Conservation (phyloP, 53 echinoderm and acorn worm genomes). For the Mesocentrotus franciscanus region DNA sequence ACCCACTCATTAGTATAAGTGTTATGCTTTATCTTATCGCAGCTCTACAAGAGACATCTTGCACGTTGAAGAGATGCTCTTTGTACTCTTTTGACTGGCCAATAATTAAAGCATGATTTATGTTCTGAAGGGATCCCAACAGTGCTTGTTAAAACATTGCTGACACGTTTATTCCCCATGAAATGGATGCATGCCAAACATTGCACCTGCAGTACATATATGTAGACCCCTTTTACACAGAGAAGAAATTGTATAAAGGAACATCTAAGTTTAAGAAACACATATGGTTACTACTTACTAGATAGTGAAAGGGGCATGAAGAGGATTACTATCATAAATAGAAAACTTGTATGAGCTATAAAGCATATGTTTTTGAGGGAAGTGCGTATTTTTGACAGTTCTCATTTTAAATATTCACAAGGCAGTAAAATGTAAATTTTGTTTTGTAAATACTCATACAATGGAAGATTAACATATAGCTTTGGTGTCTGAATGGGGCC, state of each 20-base stretch:
- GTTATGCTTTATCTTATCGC: not conserved
- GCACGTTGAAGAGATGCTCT: not conserved
- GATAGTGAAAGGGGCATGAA: not conserved
- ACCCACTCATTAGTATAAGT: not conserved
- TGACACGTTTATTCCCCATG: conserved; percentile 35
- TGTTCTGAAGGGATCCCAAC: conserved; percentile 2
- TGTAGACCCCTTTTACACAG: not conserved
- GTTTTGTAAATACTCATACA: not conserved
- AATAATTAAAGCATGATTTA: conserved; percentile 14
- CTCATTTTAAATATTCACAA: not conserved
- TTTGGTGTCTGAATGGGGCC: not conserved
- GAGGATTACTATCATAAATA: not conserved
- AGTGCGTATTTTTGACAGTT: not conserved
- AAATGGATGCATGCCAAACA: conserved; percentile 35
- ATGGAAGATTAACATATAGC: not conserved
- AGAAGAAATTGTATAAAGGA: not conserved
- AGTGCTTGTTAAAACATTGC: conserved; percentile 34
- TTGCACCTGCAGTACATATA: conserved; percentile 26
- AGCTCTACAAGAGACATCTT: not conserved
- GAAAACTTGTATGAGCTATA: not conserved
- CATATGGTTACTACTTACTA: no score
- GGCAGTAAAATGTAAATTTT: not conserved
- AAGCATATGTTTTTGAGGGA: not conserved
- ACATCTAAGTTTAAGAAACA: not conserved
- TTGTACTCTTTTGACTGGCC: not conserved